Evolutionary conservation across 1,140 invertebrate species (phyloP).

Genomic region (Tribolium castaneum): DNA sequence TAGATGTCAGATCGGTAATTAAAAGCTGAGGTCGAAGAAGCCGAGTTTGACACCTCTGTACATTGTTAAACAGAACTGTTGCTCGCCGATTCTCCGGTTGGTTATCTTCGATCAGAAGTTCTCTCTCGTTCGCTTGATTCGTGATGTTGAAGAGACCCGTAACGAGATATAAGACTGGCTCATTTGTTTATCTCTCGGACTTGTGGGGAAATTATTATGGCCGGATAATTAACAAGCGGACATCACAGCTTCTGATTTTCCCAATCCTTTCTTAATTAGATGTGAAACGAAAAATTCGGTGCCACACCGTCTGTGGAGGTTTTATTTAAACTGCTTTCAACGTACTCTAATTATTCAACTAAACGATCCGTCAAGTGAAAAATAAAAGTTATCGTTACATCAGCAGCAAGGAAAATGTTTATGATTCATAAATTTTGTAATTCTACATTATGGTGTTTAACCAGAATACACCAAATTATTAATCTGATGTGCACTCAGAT

Average conservation of each 20-base stretch:
- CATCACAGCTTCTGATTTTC: constrained; percentile 40
- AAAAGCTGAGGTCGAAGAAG: constrained; percentile 60
- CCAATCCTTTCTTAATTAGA: constrained; percentile 5
- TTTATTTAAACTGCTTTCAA: background rate
- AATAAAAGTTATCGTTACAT: constrained; percentile 15
- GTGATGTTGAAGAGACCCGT: constrained; percentile 58
- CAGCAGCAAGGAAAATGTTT: background rate
- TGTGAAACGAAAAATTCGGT: background rate
- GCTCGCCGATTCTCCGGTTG: constrained; percentile 50
- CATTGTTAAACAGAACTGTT: constrained; percentile 59
- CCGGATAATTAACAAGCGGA: constrained; percentile 59
- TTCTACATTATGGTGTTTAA: background rate
- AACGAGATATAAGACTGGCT: constrained; percentile 60
- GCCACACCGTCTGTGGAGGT: background rate
- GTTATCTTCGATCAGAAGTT: constrained; percentile 56
- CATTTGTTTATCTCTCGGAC: constrained; percentile 61
- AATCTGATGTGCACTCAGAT: constrained; percentile 4
- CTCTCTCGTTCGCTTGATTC: constrained; percentile 56
- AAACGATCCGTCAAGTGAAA: constrained; percentile 18
- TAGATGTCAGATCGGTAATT: constrained; percentile 63
- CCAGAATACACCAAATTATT: background rate
- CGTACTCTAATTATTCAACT: constrained; percentile 4
- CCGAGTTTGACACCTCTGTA: constrained; percentile 63
- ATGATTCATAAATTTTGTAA: constrained; percentile 22
- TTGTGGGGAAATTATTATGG: constrained; percentile 59